Evolutionary conservation across 2,888 invertebrate species (phyloP), one percentile per base, ranked within the genome.

Genomic region (Imbricaverruca yamaguchii): DNA sequence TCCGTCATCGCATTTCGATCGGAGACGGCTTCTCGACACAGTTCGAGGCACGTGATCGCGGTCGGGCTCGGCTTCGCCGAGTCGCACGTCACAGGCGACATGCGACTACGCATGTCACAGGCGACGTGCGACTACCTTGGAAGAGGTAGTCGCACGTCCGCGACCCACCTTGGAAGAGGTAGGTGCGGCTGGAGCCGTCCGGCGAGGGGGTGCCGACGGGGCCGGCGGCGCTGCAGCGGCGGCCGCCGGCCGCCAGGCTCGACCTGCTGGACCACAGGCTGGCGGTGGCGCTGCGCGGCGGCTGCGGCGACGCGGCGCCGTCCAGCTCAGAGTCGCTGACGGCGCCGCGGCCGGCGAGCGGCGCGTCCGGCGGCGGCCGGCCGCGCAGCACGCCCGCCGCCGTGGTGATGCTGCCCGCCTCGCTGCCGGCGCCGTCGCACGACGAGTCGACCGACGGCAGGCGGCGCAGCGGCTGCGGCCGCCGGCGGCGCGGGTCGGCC

Each of bases 241-340:
- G 91, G 86, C 94, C 93, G 8, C 94, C 94, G 63, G 93, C 93
- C 86, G 94, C 94, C 79, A 95, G 87, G 0, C 95, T 94, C 15
- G 96, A 95, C 88, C 97, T 97, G 82, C 93, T 93, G 6, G 96
- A 96, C 92, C 95, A 97, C 81, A 96, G 92, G 86, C 96, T 96
- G 0, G 94, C 92, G 0, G 94, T 92, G 69, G 96, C 25, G 61
- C 61, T 63, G 53, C 79, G 55, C 21, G 21, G 53, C 53, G 18
- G 53, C 53, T 9, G 74, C 59, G 59, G 59, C 18, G 65, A 67
- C 65, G 9, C 21, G 21, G 10, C 53, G 80, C 83, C 83, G 59
- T 84, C 84, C n/a, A 84, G 65, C 80, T 84, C 84, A 10, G 83
- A 83, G 78, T 84, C 84, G 18, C 83, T 83, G 53, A 84, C 83